A percentile compares a stretch with the other conserved stretches of the same genome.
phyloP scores from a whole-genome alignment of 2,113 vertebrate species.

The Genyomyrus donnyi region DNA sequence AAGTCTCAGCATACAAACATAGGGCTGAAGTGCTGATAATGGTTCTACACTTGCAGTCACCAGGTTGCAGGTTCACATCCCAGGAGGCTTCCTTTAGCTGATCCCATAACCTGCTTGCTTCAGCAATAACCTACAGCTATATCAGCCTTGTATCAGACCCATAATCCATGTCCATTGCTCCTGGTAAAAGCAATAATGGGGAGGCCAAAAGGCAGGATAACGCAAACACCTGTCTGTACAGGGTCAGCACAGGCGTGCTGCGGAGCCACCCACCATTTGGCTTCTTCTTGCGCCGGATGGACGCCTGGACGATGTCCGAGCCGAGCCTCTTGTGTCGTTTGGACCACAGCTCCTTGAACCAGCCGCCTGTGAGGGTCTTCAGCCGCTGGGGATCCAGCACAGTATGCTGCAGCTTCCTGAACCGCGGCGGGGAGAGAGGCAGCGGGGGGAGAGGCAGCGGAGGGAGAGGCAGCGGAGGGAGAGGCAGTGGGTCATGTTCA shows the following conservation, averaged over 20 bases:
- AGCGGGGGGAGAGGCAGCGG: not conserved
- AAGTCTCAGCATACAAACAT: not conserved
- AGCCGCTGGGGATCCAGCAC: conserved; percentile 63
- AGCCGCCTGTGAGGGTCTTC: conserved; percentile 70
- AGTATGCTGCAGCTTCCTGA: conserved; percentile 68
- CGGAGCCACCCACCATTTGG: conserved; percentile 58
- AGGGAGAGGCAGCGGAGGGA: too few species aligned
- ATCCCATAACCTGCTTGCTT: not conserved
- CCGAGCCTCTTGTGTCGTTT: conserved; percentile 67
- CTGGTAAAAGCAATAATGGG: not conserved
- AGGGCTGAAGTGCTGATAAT: not conserved
- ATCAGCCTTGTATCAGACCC: not conserved
- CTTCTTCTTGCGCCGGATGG: conserved; percentile 73
- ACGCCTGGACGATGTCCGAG: conserved; percentile 74
- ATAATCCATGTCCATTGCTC: not conserved
- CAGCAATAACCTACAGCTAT: not conserved
- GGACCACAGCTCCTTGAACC: conserved; percentile 75
- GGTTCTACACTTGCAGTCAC: not conserved
- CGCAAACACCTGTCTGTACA: not conserved
- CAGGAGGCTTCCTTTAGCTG: not conserved
- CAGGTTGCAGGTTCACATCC: not conserved
- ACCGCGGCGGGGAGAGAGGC: not conserved
- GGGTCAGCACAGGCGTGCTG: not conserved
- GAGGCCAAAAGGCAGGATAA: not conserved
- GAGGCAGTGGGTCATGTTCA: not conserved